These are phyloP conservation scores for Lamellibrachia columna DNA, from an alignment of 2,888 invertebrate species.

Conservation along the genomic window DNA sequence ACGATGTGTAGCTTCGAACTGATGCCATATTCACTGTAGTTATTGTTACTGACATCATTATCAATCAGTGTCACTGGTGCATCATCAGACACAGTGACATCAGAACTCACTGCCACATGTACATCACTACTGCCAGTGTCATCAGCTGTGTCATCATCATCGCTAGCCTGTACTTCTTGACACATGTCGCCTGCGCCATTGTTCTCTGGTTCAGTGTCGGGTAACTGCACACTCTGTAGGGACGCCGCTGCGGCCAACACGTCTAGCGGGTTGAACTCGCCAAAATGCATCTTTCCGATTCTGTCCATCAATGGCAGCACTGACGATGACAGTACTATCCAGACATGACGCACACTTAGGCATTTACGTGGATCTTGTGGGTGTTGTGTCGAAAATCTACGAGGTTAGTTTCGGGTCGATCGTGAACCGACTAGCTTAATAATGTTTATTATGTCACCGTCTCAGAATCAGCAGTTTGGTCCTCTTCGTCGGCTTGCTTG, in stretches of 20 bases:
- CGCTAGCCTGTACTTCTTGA: not conserved
- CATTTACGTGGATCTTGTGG: constrained; percentile 16
- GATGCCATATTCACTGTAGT: not conserved
- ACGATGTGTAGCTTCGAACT: not conserved
- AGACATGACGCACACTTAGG: not conserved
- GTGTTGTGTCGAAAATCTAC: not conserved
- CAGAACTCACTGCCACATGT: not conserved
- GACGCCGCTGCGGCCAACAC: constrained; percentile 25
- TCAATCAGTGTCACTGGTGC: not conserved
- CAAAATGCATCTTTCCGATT: constrained; percentile 26
- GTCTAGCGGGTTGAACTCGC: constrained; percentile 28
- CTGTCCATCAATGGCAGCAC: not conserved
- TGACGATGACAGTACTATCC: not conserved
- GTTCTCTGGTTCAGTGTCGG: not conserved
- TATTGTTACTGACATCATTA: not conserved
- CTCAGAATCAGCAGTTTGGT: not conserved
- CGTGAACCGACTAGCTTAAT: not conserved
- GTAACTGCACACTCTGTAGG: constrained; percentile 24
- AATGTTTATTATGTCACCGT: not conserved
- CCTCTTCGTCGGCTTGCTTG: not conserved
- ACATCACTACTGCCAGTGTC: not conserved
- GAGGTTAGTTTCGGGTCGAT: not conserved
- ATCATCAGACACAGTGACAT: not conserved
- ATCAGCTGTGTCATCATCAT: not conserved
- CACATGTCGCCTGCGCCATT: not conserved